Evolutionary conservation across 2,797 vertebrate species (phyloP), one percentile per base, ranked within the genome.

Genomic region (Parauchenoglanis punctatus): DNA sequence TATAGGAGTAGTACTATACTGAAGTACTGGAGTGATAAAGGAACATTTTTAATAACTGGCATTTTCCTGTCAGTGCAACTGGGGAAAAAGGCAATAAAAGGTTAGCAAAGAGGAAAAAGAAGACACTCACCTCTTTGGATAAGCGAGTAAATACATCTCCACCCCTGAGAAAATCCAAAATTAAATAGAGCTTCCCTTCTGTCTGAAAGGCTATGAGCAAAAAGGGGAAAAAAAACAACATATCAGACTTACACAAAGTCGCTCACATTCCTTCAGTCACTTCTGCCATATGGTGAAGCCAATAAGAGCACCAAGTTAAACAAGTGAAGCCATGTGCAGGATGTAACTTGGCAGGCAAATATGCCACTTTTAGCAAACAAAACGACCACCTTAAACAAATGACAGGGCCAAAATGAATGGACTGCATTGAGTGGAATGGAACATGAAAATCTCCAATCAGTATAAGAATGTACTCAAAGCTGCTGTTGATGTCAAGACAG

Each of bases 161-260:
- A 96, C 98, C 98, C 96, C 98, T 99, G 97, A 99, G 98, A 98
- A 99, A 99, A 96, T 99, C 98, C 97, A 99, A 90, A 96, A 99
- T 99, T 97, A 99, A 97, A 97, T 99, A 99, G 89, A 99, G 96
- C 95, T 99, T 99, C 95, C 98, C 98, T 97, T 99, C 98, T 89
- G 98, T 99, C 95, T 99, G 98, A 97, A 99, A 99, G 95, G 98
- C 98, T 99, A 92, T 1, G 31, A 92, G 0, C 7, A 49, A 92
- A 76, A 89, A 35, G 35, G 35, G 87, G 31, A 84, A 89, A 86
- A 44, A 7, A 3, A 23, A 3, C 25, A 67, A 18, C 28, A 80
- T 7, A 7, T 40, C 20, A 23, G 72, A 75, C 58, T 49, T 49
- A n/a, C n/a, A 81, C 10, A 81, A 44, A 81, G 31, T 35, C 12